Conservation (phyloP, 2,797 vertebrate genomes). For the Gadopsis bispinosus region DNA sequence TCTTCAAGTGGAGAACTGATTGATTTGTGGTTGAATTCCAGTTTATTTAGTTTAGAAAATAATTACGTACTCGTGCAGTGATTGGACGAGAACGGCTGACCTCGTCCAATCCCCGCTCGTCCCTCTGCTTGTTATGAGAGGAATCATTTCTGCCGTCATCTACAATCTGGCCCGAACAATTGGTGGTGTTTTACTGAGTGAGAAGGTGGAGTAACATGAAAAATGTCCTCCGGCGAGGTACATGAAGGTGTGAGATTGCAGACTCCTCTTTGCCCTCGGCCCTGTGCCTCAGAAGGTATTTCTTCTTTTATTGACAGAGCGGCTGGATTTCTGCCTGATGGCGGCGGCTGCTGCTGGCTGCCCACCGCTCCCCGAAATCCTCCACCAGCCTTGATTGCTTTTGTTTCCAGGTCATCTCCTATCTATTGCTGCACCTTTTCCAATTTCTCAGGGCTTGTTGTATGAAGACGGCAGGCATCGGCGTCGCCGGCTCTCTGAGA, state of each 20-base stretch:
- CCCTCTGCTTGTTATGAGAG: conserved; percentile 38
- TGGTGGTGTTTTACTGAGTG: conserved; percentile 34
- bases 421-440: conserved; percentile 87
- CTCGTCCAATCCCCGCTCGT: conserved; percentile 25
- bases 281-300: conserved; percentile 76
- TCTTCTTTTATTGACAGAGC: conserved; percentile 83
- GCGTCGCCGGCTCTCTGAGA: conserved; percentile 45
- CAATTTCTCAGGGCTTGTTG: conserved; percentile 89
- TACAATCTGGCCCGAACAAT: conserved; percentile 26
- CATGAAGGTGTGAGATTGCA: conserved; percentile 82
- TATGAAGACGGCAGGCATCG: conserved; percentile 83
- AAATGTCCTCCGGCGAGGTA: conserved; percentile 71
- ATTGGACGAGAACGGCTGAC: conserved; percentile 56
- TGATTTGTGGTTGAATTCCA: conserved; percentile 93
- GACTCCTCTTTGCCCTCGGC: conserved; percentile 76
- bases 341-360: conserved; percentile 35
- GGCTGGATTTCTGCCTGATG: conserved; percentile 76
- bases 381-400: conserved; percentile 83
- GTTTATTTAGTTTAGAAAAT: conserved; percentile 91
- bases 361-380: conserved; percentile 54
- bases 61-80: conserved; percentile 91
- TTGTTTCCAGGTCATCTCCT: conserved; percentile 88
- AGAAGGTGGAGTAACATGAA: conserved; percentile 59
- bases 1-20: conserved; percentile 89
- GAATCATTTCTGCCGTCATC: conserved; percentile 43